Conservation (phyloP, 2,797 vertebrate species). For the Spinus olivaceus region DNA sequence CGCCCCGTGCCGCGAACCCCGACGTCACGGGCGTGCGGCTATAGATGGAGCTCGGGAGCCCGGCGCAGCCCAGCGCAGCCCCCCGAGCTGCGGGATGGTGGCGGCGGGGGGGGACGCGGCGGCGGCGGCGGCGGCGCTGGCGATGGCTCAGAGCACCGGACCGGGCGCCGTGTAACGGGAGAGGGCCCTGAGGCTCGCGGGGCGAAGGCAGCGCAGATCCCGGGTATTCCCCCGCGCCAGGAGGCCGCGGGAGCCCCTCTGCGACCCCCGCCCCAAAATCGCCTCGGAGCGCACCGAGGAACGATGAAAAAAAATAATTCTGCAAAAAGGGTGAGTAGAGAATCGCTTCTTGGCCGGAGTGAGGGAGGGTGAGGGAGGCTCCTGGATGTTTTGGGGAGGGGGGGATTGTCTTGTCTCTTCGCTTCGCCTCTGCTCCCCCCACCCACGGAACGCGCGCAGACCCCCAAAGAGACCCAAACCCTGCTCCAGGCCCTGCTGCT, state of each 20-base stretch:
- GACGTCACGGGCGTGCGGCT: slow-evolving; percentile 65
- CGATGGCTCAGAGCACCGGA: background rate
- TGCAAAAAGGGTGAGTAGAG: slow-evolving; percentile 82
- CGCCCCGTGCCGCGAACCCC: slow-evolving; percentile 57
- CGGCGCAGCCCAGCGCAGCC: slow-evolving; percentile 35
- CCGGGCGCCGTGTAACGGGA: background rate
- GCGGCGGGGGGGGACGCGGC: background rate
- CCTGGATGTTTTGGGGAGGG: background rate
- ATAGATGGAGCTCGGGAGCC: slow-evolving; percentile 70
- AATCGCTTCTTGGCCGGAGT: background rate
- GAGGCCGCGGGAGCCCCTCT: background rate
- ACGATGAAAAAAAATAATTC: slow-evolving; percentile 86
- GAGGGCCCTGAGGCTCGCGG: background rate
- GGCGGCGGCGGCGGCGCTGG: background rate
- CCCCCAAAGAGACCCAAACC: background rate
- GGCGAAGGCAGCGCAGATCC: background rate
- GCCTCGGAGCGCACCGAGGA: background rate
- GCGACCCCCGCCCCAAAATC: background rate
- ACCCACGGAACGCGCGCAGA: background rate
- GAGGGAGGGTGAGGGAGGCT: background rate
- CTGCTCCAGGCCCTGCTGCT: background rate
- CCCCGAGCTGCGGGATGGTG: slow-evolving; percentile 46
- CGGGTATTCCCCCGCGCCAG: background rate
- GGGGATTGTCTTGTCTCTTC: background rate
- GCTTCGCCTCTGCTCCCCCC: background rate